Evolutionary conservation across 1,140 invertebrate genomes (phyloP).

Genomic region (Neoseiulus cucumeris): DNA sequence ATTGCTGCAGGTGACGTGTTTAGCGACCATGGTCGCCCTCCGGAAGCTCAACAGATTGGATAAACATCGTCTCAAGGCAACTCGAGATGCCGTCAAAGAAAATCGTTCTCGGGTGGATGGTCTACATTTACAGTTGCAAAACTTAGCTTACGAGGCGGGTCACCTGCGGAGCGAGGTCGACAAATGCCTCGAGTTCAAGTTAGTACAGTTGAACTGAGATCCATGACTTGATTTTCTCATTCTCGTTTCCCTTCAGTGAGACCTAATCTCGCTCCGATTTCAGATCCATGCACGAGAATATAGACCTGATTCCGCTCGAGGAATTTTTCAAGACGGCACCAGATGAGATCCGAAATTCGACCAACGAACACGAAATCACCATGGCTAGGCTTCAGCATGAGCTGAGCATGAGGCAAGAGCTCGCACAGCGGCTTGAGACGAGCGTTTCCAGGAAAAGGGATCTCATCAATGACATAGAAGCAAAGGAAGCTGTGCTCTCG

Average conservation of each 20-base stretch:
- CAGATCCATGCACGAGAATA: conserved; percentile 80
- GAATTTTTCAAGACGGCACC: conserved; percentile 69
- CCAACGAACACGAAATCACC: conserved; percentile 52
- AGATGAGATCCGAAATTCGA: conserved; percentile 39
- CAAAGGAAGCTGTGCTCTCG: conserved; percentile 55
- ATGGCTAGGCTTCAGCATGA: conserved; percentile 78
- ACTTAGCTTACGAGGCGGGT: conserved; percentile 80
- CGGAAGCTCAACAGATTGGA: conserved; percentile 77
- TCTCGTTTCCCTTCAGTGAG: too few relatives aligned
- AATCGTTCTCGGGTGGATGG: conserved; percentile 42
- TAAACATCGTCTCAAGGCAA: conserved; percentile 59
- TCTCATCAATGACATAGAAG: conserved; percentile 49
- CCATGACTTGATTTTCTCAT: background rate
- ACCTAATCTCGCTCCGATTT: conserved; percentile 18
- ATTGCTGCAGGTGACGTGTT: background rate
- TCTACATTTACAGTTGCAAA: conserved; percentile 71
- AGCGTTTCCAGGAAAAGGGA: conserved; percentile 46
- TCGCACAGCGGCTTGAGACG: conserved; percentile 51
- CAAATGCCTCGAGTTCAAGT: conserved; percentile 79
- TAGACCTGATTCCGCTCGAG: conserved; percentile 60
- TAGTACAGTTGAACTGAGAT: background rate
- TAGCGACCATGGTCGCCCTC: conserved; percentile 25
- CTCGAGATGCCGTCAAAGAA: conserved; percentile 43
- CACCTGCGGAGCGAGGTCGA: conserved; percentile 81
- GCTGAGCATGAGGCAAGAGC: conserved; percentile 60